phyloP scores from a whole-genome alignment of 2,113 vertebrate genomes.

The Tenrec ecaudatus region DNA sequence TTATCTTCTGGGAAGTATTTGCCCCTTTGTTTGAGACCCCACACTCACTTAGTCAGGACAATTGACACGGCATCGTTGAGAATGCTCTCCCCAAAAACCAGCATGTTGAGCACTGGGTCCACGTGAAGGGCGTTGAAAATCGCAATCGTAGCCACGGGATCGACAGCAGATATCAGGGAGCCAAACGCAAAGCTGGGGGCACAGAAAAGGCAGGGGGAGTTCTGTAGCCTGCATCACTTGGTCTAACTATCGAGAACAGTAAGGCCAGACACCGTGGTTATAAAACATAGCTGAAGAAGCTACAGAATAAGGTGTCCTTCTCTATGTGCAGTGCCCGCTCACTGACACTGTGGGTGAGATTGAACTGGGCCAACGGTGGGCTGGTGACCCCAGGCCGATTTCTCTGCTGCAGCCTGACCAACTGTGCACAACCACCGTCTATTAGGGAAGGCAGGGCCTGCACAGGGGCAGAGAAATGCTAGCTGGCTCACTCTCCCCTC shows the following conservation, averaged over 20 bases:
- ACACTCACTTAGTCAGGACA: constrained; percentile 97
- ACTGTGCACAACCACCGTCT: not conserved
- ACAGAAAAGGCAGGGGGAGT: constrained; percentile 43
- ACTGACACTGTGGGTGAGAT: not conserved
- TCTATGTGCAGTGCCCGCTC: not conserved
- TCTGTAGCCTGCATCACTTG: rapidly evolving
- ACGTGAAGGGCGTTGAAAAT: constrained; percentile 99
- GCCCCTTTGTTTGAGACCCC: not conserved
- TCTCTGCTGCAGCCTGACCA: not conserved
- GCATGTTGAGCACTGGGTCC: constrained; percentile 98
- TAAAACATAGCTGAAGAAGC: not conserved
- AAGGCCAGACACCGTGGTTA: rapidly evolving
- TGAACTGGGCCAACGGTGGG: not conserved
- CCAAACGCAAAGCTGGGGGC: constrained; percentile 96
- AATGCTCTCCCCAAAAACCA: constrained; percentile 99
- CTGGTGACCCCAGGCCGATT: not conserved
- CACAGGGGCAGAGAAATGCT: not conserved
- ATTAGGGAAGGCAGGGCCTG: not conserved
- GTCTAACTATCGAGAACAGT: not conserved
- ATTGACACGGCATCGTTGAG: constrained; percentile 99
- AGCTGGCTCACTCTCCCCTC: not conserved
- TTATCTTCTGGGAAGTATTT: not conserved
- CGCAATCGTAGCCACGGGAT: constrained; percentile 98
- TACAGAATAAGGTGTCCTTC: not conserved
- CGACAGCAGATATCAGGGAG: constrained; percentile 98